Conservation (phyloP, 2,113 vertebrate genomes). For the Hemicordylus capensis region DNA sequence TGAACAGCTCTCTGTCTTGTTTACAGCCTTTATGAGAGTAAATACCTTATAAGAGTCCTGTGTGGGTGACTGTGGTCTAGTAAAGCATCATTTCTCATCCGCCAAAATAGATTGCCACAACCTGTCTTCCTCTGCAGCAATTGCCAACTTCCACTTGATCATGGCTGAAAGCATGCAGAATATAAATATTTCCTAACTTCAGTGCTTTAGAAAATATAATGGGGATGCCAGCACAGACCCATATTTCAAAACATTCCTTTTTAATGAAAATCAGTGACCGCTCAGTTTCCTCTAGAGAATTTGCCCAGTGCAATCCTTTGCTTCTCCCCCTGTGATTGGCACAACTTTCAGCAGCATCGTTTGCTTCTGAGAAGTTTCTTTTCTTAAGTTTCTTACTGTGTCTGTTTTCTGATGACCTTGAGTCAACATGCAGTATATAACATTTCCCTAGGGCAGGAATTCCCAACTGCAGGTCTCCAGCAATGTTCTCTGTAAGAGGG, state of each 20-base stretch:
- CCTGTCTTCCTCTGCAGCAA: conserved; percentile 52
- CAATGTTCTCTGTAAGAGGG: too few species aligned
- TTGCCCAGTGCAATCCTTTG: neutral
- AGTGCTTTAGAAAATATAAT: conserved; percentile 4
- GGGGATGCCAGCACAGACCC: conserved; percentile 12
- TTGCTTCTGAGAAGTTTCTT: conserved; percentile 12
- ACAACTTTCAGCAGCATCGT: conserved; percentile 35
- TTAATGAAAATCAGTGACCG: conserved; percentile 9
- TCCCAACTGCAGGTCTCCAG: too few species aligned
- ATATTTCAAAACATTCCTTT: conserved; percentile 33
- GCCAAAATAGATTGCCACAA: conserved; percentile 54
- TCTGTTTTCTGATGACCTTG: conserved; percentile 28
- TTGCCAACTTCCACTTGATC: conserved; percentile 16
- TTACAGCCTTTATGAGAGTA: conserved; percentile 5
- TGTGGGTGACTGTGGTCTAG: conserved; percentile 50
- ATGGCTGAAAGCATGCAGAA: conserved; percentile 26
- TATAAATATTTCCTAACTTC: neutral
- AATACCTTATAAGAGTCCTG: conserved; percentile 8
- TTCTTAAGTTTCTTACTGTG: conserved; percentile 14
- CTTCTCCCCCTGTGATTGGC: neutral
- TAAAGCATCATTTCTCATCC: conserved; percentile 41
- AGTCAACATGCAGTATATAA: neutral
- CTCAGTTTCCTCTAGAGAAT: neutral
- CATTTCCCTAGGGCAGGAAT: conserved; percentile 34
- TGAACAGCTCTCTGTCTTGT: conserved; percentile 45